Conservation (phyloP, 1,140 invertebrate genomes). For the Ceratina australensis region DNA sequence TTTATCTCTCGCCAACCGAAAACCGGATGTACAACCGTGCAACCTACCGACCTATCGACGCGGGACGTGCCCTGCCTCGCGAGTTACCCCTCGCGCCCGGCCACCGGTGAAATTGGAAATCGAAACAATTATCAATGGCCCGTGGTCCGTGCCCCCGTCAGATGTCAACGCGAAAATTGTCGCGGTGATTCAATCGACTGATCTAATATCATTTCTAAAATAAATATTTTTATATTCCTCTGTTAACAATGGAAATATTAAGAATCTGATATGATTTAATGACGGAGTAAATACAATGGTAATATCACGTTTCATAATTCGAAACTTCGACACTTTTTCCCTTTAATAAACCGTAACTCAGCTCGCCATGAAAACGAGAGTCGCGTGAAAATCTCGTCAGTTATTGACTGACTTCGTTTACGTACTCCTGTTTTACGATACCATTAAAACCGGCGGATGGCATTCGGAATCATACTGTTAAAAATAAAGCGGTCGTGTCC, state of each 20-base stretch:
- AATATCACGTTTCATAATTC: neutral
- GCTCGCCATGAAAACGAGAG: slow-evolving; percentile 73
- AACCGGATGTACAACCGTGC: slow-evolving; percentile 68
- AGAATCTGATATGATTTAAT: neutral
- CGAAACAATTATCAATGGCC: slow-evolving; percentile 29
- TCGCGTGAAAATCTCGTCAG: slow-evolving; percentile 63
- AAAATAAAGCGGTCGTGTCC: slow-evolving; percentile 66
- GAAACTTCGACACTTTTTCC: slow-evolving; percentile 63
- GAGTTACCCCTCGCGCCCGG: slow-evolving; percentile 63
- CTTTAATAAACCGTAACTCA: slow-evolving; percentile 76
- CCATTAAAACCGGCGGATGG: slow-evolving; percentile 71
- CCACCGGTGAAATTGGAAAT: slow-evolving; percentile 44
- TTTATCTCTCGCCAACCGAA: slow-evolving; percentile 69
- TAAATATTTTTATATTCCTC: no score
- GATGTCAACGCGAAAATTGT: neutral
- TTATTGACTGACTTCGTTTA: slow-evolving; percentile 79
- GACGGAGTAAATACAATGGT: neutral
- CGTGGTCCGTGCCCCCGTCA: neutral
- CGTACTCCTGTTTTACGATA: slow-evolving; percentile 75
- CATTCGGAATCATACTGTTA: slow-evolving; percentile 54
- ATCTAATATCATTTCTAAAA: no score
- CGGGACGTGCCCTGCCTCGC: slow-evolving; percentile 61
- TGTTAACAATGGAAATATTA: no score
- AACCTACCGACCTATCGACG: slow-evolving; percentile 66
- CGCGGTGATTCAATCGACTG: no score